phyloP scores from a whole-genome alignment of 2,888 invertebrate genomes.

The Melinopterus prodromus region DNA sequence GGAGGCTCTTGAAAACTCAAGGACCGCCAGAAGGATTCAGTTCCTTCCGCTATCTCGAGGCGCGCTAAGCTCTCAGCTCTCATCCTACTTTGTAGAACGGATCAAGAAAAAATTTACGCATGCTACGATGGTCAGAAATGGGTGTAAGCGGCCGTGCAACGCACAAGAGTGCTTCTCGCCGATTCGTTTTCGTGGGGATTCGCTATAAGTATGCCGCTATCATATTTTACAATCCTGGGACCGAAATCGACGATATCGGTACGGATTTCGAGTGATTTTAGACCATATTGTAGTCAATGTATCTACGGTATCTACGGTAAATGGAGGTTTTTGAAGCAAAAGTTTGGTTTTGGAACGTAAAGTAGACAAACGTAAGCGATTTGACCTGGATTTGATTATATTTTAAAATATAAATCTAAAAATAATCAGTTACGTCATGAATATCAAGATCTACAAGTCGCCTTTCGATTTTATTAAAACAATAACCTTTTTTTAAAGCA shows the following conservation, averaged over 20 bases:
- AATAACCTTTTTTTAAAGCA: too few species aligned
- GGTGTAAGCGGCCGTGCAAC: slow-evolving; percentile 19
- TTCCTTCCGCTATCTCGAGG: neutral
- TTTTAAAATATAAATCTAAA: too few species aligned
- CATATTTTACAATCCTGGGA: neutral
- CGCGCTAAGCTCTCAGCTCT: slow-evolving; percentile 14
- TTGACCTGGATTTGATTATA: too few species aligned
- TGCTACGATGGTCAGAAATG: slow-evolving; percentile 21
- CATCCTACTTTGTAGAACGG: slow-evolving; percentile 21
- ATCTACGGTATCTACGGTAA: too few species aligned
- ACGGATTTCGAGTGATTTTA: neutral
- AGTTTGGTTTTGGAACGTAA: too few species aligned
- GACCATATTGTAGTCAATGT: neutral
- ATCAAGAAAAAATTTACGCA: slow-evolving; percentile 10
- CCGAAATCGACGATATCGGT: neutral
- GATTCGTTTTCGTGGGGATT: neutral
- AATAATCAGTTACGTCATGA: too few species aligned
- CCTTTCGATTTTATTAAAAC: too few species aligned
- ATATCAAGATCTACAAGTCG: too few species aligned
- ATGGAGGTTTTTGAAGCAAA: too few species aligned
- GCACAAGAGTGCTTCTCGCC: neutral
- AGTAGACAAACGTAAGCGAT: too few species aligned
- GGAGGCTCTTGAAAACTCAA: slow-evolving; percentile 19
- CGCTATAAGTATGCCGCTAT: neutral
- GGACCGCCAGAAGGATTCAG: neutral